Evolutionary conservation across 2,113 vertebrate species (phyloP), one percentile per base, ranked within the genome.

Genomic region (Ceyx cyanopectus): DNA sequence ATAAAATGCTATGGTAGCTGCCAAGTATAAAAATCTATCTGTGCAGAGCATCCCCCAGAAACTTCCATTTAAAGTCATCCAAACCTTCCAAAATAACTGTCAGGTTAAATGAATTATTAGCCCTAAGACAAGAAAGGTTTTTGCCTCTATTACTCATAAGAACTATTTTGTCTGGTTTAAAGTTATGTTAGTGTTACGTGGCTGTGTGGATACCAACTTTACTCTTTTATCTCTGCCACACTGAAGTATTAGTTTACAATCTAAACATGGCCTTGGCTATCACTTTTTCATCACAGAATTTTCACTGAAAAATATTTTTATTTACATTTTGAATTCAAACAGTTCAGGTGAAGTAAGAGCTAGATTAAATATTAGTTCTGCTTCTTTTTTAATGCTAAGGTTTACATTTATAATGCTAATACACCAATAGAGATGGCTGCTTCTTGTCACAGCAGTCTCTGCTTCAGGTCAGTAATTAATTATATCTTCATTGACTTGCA

Each of bases 21-120:
- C 85, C 75, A 82, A 69, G n/a, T 19, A 40, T 45, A 77, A 46
- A 40, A 92, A 93, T 67, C 70, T 66, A 26, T 54, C 60, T 73
- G 63, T 8, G 68, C 75, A 79, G 70, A 94, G 67, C 81, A 86
- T 81, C 85, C 82, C 75, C 83, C 88, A 81, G 92, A 95, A 95
- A 40, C 10, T 70, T 45, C 80, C 72, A 81, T 61, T 40, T 90
- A 43, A 40, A 87, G 51, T 10, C 51, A 76, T 22, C 58, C 75
- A 91, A 70, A 70, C 19, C 82, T 77, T 67, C 57, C 1, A 4
- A 92, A 86, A 75, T 37, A 84, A 23, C 72, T 93, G 92, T 43
- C 88, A 89, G 46, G 13, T 74, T 67, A 81, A 92, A 88, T 93
- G 82, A 83, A 88, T 94, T 57, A 87, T 94, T 81, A 65, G 76